These are phyloP conservation scores for Phoronis australis DNA, from an alignment of 2,888 invertebrate genomes.

Conservation along the genomic window DNA sequence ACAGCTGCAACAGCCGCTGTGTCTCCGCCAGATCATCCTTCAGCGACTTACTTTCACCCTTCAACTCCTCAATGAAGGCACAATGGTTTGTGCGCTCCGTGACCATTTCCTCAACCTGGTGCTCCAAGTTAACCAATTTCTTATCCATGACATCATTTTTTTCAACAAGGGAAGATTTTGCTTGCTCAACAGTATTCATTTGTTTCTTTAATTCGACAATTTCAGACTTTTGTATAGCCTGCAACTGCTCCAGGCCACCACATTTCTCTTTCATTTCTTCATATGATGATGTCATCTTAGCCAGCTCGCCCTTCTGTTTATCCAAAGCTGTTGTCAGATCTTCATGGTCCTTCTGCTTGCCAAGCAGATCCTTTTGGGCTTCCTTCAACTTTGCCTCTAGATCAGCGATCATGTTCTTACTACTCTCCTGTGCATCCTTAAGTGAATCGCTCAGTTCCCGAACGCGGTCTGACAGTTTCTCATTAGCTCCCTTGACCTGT, in stretches of 20 bases:
- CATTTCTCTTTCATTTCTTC: not conserved
- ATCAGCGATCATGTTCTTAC: not conserved
- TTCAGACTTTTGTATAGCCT: not conserved
- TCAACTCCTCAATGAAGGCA: not conserved
- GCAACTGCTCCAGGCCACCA: not conserved
- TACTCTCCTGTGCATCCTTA: not conserved
- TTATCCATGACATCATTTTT: not conserved
- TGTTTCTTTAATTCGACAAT: not conserved
- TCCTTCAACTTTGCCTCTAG: not conserved
- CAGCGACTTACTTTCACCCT: not conserved
- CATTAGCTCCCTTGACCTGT: not conserved
- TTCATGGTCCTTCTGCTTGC: not conserved
- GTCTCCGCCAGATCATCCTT: not conserved
- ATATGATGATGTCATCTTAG: not conserved
- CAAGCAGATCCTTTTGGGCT: not conserved
- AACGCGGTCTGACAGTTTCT: not conserved
- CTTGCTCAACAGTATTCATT: not conserved
- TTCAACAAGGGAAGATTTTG: not conserved
- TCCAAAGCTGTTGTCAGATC: not conserved
- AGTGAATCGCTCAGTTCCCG: not conserved
- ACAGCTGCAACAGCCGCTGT: not conserved
- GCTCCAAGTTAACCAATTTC: not conserved
- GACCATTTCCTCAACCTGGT: not conserved
- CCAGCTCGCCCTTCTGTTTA: not conserved
- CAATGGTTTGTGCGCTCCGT: not conserved